Conservation (phyloP, 2,888 invertebrate genomes). For the Exocentrus adspersus region DNA sequence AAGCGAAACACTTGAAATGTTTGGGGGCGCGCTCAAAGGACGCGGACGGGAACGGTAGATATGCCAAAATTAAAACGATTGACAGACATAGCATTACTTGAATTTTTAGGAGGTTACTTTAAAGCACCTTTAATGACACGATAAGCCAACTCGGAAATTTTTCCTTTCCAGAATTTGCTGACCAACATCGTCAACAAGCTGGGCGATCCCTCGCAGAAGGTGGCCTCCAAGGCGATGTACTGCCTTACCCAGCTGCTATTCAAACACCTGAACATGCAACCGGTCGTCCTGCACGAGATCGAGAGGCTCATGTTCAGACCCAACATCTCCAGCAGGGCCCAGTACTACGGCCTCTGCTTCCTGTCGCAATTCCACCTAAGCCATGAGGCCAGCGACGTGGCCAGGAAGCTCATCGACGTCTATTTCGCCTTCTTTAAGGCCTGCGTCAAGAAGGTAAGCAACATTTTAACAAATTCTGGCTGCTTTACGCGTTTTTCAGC, state of each 20-base stretch:
- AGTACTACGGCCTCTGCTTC: constrained; percentile 94
- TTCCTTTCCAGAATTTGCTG: constrained; percentile 71
- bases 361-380: constrained; percentile 85
- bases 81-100: constrained; percentile 10
- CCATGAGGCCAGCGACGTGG: constrained; percentile 78
- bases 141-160: too few species aligned
- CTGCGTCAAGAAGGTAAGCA: constrained; percentile 78
- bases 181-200: constrained; percentile 91
- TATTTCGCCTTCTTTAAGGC: constrained; percentile 97
- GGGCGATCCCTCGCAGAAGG: constrained; percentile 90
- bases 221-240: constrained; percentile 89
- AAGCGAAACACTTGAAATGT: constrained; percentile 1
- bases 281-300: constrained; percentile 85
- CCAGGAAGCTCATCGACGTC: constrained; percentile 85
- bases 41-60: too few species aligned
- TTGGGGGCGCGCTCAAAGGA: too few species aligned
- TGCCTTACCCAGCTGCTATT: constrained; percentile 83
- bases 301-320: constrained; percentile 87
- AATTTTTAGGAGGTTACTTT: not conserved
- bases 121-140: too few species aligned
- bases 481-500: not conserved
- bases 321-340: constrained; percentile 86
- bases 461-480: not conserved
- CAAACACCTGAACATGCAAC: constrained; percentile 88
- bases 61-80: constrained; percentile 2